phyloP scores from a whole-genome alignment of 2,797 vertebrate species.

The Moxostoma hubbsi region DNA sequence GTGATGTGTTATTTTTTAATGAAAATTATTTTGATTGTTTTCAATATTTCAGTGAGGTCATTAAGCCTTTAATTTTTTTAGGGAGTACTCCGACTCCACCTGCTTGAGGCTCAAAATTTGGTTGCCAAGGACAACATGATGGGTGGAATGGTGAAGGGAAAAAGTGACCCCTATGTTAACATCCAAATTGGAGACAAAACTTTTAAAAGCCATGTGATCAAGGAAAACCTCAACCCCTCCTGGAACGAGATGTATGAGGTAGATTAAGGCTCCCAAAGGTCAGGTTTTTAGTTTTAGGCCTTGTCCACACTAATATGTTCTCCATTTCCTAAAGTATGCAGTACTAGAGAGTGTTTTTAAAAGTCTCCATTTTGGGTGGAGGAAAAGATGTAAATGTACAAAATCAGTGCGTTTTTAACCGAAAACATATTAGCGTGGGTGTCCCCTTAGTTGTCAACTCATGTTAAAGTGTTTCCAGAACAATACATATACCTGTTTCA shows the following conservation, averaged over 20 bases:
- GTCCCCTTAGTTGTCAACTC: no score
- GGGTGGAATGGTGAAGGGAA: slow-evolving; percentile 83
- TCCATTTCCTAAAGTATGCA: no score
- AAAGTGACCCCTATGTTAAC: slow-evolving; percentile 91
- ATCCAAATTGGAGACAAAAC: slow-evolving; percentile 73
- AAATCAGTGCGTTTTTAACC: no score
- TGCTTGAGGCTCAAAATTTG: slow-evolving; percentile 86
- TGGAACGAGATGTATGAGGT: slow-evolving; percentile 95
- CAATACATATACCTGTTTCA: background rate
- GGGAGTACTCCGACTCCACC: slow-evolving; percentile 86
- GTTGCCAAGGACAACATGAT: slow-evolving; percentile 88
- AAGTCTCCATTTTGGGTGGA: no score
- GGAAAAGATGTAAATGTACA: no score
- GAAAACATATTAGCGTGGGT: no score
- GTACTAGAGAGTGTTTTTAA: no score
- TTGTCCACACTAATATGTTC: no score
- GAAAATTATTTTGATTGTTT: background rate
- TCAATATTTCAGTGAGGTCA: background rate
- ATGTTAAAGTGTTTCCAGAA: background rate
- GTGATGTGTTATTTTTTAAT: background rate
- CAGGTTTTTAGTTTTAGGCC: no score
- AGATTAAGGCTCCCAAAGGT: slow-evolving; percentile 5
- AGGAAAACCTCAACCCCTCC: slow-evolving; percentile 86
- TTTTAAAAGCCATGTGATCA: slow-evolving; percentile 85
- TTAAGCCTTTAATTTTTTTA: slow-evolving; percentile 57